Evolutionary conservation across 2,113 vertebrate species (phyloP), one percentile per base, ranked within the genome.

Genomic region (Sterrhoptilus dennistouni): DNA sequence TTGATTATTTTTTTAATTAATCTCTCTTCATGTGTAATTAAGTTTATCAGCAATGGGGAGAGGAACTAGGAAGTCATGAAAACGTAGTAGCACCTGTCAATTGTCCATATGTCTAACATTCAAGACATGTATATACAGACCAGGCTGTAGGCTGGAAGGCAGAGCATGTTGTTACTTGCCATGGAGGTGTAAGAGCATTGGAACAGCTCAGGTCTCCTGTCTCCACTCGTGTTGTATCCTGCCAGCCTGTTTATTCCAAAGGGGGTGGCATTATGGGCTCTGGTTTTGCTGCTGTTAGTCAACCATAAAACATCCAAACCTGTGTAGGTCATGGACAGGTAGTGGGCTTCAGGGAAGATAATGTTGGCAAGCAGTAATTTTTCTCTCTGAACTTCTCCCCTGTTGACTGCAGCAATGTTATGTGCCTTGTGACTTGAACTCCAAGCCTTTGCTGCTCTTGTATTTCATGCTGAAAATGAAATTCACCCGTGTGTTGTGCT

Each of bases 371-470:
- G 57, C 60, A 92, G n/a, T 81, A 56, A 83, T 35, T 76, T 83
- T 57, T 54, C 22, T 54, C 14, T 84, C 35, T 76, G 50, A 33
- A 53, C 50, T 71, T 56, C 23, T 63, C 24, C 28, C 18, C 38
- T 22, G 3, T 94, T 3, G 7, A 9, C 47, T 71, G 14, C 83
- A 99, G 99, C 99, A 99, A 92, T 98, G 97, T 91, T 99, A 99
- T 0, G 98, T 99, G 42, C 98, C 98, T 15, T 99, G 99, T 89
- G 97, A 98, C 8, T 90, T 99, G 38, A 98, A 97, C 70, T 98
- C 97, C 87, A 99, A 99, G 96, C 99, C 99, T 0, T 97, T 99
- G 70, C 92, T 98, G 33, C 90, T 99, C 75, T 96, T 99, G 79
- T 98, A 99, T 91, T 98, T 99, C 95, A 95, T 99, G 75, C 96